These are phyloP conservation scores for Emydocephalus ijimae DNA, from an alignment of 2,113 vertebrate genomes.

Conservation along the genomic window DNA sequence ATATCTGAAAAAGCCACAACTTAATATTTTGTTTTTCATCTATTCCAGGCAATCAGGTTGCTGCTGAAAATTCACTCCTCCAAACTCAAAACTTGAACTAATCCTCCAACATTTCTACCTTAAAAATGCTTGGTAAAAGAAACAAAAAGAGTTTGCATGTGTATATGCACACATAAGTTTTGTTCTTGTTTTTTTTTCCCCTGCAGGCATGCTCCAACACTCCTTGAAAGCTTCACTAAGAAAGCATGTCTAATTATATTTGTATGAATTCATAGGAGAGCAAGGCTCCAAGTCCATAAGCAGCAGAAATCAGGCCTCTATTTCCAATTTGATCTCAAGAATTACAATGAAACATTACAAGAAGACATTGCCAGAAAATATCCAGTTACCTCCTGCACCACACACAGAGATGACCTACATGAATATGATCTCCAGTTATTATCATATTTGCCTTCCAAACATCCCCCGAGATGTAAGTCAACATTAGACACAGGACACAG, in stretches of 20 bases:
- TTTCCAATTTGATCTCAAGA: neutral
- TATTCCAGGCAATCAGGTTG: neutral
- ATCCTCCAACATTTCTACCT: neutral
- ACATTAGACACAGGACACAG: neutral
- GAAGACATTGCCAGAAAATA: neutral
- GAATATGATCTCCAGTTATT: neutral
- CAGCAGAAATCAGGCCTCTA: neutral
- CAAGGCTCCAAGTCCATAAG: neutral
- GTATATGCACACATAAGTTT: neutral
- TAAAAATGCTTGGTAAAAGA: neutral
- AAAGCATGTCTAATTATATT: neutral
- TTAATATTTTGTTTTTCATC: neutral
- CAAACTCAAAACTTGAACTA: neutral
- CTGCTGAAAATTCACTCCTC: neutral
- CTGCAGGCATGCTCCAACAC: neutral
- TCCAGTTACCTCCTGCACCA: neutral
- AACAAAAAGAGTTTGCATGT: neutral
- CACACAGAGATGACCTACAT: slow-evolving; percentile 3
- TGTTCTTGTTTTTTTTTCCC: neutral
- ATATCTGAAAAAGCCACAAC: neutral
- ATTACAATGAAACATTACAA: neutral
- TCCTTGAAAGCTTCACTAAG: neutral
- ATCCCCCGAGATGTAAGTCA: slow-evolving; percentile 1
- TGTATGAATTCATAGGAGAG: neutral
- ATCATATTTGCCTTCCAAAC: slow-evolving; percentile 8